These are phyloP conservation scores for Adoxophyes honmai DNA, from an alignment of 1,140 invertebrate species.

Conservation along the genomic window DNA sequence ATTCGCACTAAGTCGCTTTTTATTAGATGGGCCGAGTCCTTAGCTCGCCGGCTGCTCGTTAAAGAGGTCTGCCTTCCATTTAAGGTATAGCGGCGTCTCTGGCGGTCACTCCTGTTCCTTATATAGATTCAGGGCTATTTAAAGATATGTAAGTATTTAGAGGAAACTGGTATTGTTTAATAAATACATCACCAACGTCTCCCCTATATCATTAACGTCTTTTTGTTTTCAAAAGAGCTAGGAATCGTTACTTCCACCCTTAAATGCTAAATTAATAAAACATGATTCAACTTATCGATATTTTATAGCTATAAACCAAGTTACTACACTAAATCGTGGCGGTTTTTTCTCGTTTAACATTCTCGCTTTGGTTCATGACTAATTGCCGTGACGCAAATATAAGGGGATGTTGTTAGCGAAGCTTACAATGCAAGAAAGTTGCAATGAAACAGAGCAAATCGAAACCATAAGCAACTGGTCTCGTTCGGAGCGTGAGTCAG, in stretches of 20 bases:
- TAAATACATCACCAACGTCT: no score
- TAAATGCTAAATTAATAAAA: slow-evolving; percentile 2
- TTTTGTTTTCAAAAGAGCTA: no score
- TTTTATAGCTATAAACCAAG: not conserved
- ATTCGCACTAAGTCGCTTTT: slow-evolving; percentile 3
- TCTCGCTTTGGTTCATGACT: not conserved
- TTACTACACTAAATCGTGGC: not conserved
- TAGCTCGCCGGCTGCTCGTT: not conserved
- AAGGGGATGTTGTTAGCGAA: not conserved
- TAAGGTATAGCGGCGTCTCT: slow-evolving; percentile 4
- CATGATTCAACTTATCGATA: not conserved
- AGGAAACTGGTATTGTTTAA: no score
- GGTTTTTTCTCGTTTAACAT: not conserved
- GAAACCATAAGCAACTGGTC: not conserved
- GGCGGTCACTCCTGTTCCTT: not conserved
- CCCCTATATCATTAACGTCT: no score
- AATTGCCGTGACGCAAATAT: not conserved
- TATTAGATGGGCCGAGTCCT: slow-evolving; percentile 2
- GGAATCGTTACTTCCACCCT: no score
- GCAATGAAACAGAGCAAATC: not conserved
- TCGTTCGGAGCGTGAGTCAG: slow-evolving; percentile 39
- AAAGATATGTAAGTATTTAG: not conserved
- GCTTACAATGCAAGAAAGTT: not conserved
- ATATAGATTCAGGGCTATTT: not conserved
- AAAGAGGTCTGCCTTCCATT: slow-evolving; percentile 5